Percentiles rank a stretch among this genome's conserved stretches.
phyloP scores from a whole-genome alignment of 2,888 invertebrate genomes.

The Prosapia bicincta region DNA sequence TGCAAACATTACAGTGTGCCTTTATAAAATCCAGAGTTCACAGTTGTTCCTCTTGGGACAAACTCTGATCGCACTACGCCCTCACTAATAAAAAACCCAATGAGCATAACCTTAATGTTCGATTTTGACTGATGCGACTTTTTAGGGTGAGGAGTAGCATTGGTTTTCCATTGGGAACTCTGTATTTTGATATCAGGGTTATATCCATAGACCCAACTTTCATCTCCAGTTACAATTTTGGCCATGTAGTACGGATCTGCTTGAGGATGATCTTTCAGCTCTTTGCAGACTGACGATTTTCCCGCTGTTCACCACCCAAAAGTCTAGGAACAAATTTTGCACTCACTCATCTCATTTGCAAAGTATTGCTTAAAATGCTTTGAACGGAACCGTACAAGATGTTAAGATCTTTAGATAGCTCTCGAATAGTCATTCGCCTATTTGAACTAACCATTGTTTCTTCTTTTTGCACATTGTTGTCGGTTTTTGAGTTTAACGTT shows the following conservation, averaged over 20 bases:
- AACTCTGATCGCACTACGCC: constrained; percentile 5
- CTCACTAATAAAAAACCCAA: not conserved
- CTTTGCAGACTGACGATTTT: not conserved
- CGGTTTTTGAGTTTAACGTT: constrained; percentile 7
- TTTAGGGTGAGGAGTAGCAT: constrained; percentile 28
- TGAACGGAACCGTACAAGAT: not conserved
- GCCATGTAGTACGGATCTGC: not conserved
- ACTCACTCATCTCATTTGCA: not conserved
- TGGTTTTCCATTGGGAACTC: constrained; percentile 35
- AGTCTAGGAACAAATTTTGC: too few species aligned
- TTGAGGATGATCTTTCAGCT: not conserved
- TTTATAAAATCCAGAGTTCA: too few species aligned
- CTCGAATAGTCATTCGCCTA: not conserved
- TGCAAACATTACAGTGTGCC: not conserved
- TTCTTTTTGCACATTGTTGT: too few species aligned
- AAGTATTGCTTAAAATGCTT: not conserved
- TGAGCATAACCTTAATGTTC: constrained; percentile 19
- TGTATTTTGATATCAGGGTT: constrained; percentile 33
- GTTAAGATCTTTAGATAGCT: not conserved
- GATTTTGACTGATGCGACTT: constrained; percentile 32
- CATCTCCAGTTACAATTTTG: constrained; percentile 6
- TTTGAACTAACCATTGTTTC: not conserved
- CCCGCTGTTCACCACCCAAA: not conserved
- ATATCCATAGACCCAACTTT: constrained; percentile 29
- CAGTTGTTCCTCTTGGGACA: constrained; percentile 3